phyloP scores from a whole-genome alignment of 2,888 invertebrate species.

The Macropis europaea region DNA sequence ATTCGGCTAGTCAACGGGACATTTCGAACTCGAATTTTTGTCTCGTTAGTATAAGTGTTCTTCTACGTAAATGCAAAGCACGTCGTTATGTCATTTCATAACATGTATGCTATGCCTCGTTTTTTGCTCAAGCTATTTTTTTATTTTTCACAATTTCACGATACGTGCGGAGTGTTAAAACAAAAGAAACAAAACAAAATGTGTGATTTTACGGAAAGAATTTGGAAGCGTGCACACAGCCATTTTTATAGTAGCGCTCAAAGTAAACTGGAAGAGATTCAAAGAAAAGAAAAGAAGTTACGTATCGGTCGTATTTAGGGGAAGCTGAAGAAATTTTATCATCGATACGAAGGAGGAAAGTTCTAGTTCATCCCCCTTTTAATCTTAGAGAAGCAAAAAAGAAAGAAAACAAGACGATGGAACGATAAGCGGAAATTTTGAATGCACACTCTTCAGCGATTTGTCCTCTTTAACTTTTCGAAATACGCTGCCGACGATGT shows the following conservation, averaged over 20 bases:
- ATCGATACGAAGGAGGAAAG: constrained; percentile 22
- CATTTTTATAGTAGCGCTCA: constrained; percentile 61
- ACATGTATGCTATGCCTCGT: constrained; percentile 55
- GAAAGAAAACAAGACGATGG: background rate
- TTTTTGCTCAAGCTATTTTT: constrained; percentile 64
- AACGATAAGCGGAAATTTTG: constrained; percentile 13
- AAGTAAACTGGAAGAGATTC: constrained; percentile 42
- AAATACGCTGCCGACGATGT: constrained; percentile 49
- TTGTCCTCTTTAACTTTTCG: constrained; percentile 39
- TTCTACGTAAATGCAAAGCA: constrained; percentile 53
- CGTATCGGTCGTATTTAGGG: constrained; percentile 28
- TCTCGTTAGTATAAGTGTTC: constrained; percentile 69
- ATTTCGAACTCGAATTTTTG: constrained; percentile 59
- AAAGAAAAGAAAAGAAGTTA: constrained; percentile 8
- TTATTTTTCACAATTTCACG: constrained; percentile 59
- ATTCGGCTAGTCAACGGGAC: constrained; percentile 75
- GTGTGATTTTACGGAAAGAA: constrained; percentile 61
- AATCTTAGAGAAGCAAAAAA: constrained; percentile 9
- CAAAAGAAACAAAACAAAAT: too few species aligned
- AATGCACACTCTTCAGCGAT: constrained; percentile 23
- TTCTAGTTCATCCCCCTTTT: constrained; percentile 25
- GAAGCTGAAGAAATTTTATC: constrained; percentile 24
- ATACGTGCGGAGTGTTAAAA: constrained; percentile 67
- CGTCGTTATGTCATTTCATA: constrained; percentile 57
- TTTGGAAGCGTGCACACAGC: constrained; percentile 53